Base-by-base conservation (phyloP, 2,888 invertebrate species). In the Drosophila nigricruria region DNA sequence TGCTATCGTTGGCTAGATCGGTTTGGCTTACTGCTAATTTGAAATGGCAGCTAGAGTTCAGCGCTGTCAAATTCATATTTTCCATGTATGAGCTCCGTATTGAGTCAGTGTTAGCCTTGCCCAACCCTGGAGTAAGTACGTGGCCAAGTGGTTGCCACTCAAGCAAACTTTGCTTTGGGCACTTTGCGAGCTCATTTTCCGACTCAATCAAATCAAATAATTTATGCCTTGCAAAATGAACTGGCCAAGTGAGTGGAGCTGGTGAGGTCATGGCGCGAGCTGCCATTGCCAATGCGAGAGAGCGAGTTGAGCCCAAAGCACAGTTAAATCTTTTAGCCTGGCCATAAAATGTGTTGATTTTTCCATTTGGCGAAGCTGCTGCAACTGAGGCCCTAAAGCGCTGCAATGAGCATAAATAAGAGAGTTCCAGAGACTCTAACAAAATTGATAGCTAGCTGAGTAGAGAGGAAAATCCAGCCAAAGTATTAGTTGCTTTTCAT, bases 191-290 rank as follows among this genome's bases (percentile, higher is more conserved):
- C 91, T 91, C 89, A 89, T 91, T 91, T 91, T 85, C 84, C 88
- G 88, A 88, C 91, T 90, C 91, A 91, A 91, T 91, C 91, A 91
- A 91, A 91, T 88, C 82, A 91, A 90, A 91, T 91, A 91, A 90
- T 88, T 91, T 91, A 91, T 91, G 86, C 79, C 62, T 79, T 58
- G 73, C 74, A 73, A 87, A 91, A 77, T 80, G 74, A 89, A 80
- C 79, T 89, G 86, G 79, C 88, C 88, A 65, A 77, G 75, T 83
- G 78, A 84, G 85, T 73, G 88, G 88, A 89, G 89, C 79, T 72
- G 89, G 73, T 77, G 88, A 89, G 91, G 89, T 90, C 82, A 85
- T 61, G 58, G 50, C 23, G 32, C n/a, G 36, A 49, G 62, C 58
- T 62, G 69, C 58, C 70, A 62, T 34, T 73, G 65, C 63, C 59